Conservation (phyloP, 1,140 invertebrate species). For the Psilanteris sp. region DNA sequence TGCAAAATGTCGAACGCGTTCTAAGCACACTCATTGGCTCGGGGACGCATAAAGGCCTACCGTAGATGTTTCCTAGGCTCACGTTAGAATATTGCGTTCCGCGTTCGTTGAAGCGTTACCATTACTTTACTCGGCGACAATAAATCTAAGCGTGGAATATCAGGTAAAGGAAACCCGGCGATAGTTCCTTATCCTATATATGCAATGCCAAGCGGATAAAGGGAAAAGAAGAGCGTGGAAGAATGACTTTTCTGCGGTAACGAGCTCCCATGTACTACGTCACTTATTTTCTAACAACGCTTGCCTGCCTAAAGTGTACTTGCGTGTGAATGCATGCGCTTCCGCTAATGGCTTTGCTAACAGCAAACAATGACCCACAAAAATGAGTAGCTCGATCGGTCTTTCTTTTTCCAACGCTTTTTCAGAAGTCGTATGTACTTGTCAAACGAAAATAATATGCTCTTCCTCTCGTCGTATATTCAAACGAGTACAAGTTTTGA, state of each 20-base stretch:
- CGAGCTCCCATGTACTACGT: conserved; percentile 76
- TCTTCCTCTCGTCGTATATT: no score
- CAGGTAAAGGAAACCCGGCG: conserved; percentile 63
- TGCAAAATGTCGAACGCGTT: conserved; percentile 49
- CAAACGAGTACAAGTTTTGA: no score
- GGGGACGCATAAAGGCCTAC: conserved; percentile 53
- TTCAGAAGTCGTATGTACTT: conserved; percentile 18
- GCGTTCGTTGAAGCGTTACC: conserved; percentile 66
- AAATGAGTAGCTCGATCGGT: conserved; percentile 35
- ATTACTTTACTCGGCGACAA: conserved; percentile 70
- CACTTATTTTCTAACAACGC: conserved; percentile 72
- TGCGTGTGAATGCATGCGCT: conserved; percentile 59
- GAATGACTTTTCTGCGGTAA: conserved; percentile 71
- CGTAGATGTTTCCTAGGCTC: conserved; percentile 44
- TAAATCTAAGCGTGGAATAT: conserved; percentile 72
- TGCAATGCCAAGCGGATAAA: conserved; percentile 49
- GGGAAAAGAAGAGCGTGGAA: conserved; percentile 60
- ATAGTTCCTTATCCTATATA: conserved; percentile 69
- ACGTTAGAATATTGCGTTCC: conserved; percentile 42
- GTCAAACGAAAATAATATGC: conserved; percentile 21
- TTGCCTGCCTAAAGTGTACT: conserved; percentile 67
- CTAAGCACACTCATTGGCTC: conserved; percentile 30
- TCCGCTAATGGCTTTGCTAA: conserved; percentile 61
- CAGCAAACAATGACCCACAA: conserved; percentile 61
- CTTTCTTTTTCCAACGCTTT: conserved; percentile 29